Conservation (phyloP, 2,113 vertebrate species). For the Orthonyx spaldingii region DNA sequence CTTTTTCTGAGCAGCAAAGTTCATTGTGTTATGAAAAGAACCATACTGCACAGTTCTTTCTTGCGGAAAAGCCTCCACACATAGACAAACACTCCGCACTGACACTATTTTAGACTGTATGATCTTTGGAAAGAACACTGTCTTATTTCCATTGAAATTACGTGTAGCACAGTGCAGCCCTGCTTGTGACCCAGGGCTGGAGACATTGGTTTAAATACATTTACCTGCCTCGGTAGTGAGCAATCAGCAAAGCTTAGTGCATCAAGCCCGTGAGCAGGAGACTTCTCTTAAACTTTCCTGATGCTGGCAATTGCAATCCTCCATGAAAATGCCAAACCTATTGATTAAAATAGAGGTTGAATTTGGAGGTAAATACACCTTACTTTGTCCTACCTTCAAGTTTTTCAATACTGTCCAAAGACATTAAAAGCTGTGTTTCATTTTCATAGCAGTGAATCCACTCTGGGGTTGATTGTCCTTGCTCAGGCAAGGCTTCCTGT, state of each 20-base stretch:
- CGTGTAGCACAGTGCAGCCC: neutral
- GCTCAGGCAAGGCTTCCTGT: conserved; percentile 52
- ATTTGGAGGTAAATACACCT: neutral
- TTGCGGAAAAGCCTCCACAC: neutral
- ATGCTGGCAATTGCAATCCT: neutral
- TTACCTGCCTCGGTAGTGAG: neutral
- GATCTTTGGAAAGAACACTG: neutral
- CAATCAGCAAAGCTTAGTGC: neutral
- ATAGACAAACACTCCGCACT: neutral
- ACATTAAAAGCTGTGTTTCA: neutral
- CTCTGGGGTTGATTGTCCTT: conserved; percentile 13
- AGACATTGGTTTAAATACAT: neutral
- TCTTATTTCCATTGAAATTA: neutral
- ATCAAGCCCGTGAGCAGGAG: neutral
- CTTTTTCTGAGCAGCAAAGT: neutral
- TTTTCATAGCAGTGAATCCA: neutral
- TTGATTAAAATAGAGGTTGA: neutral
- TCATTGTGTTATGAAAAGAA: neutral
- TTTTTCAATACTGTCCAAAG: neutral
- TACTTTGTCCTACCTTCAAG: neutral
- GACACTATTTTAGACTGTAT: neutral
- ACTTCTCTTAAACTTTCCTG: neutral
- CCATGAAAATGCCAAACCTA: neutral
- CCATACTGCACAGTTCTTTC: neutral
- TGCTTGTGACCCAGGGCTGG: neutral